Conservation (phyloP, 2,797 vertebrate genomes). For the Vipera ursinii region DNA sequence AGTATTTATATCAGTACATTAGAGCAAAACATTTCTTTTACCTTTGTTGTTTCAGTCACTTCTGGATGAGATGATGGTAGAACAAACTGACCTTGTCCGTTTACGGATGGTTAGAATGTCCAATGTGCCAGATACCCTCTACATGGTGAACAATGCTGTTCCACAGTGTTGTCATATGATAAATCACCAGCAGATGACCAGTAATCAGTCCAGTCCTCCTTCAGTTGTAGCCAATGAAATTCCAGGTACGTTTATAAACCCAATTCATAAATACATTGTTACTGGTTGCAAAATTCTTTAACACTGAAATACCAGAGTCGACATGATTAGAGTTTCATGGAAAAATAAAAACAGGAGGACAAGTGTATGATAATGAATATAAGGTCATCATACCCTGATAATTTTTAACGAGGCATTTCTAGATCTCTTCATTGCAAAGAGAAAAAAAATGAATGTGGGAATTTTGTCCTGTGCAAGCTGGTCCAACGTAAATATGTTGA, state of each 20-base stretch:
- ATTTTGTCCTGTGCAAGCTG: neutral
- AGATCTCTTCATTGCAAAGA: neutral
- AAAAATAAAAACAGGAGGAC: neutral
- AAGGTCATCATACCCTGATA: neutral
- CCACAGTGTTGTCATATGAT: conserved; percentile 97
- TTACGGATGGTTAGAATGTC: conserved; percentile 98
- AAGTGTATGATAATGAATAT: neutral
- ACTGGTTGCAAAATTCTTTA: neutral
- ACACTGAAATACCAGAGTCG: neutral
- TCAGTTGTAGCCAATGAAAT: conserved; percentile 98
- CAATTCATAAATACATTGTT: rapidly evolving
- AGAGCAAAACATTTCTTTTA: neutral
- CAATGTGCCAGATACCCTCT: conserved; percentile 96
- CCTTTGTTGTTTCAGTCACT: conserved; percentile 78
- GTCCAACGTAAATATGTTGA: neutral
- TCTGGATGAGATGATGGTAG: conserved; percentile 99
- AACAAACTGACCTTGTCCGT: conserved; percentile 94
- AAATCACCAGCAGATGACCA: conserved; percentile 91
- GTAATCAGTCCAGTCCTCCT: conserved; percentile 83
- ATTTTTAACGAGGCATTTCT: neutral
- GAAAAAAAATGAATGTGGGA: neutral
- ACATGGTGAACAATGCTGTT: conserved; percentile 95
- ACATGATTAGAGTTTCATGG: neutral
- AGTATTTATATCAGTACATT: neutral
- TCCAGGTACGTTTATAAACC: conserved; percentile 80